These are phyloP conservation scores for Ormyrus rosae DNA, from an alignment of 2,888 invertebrate species.

Conservation along the genomic window DNA sequence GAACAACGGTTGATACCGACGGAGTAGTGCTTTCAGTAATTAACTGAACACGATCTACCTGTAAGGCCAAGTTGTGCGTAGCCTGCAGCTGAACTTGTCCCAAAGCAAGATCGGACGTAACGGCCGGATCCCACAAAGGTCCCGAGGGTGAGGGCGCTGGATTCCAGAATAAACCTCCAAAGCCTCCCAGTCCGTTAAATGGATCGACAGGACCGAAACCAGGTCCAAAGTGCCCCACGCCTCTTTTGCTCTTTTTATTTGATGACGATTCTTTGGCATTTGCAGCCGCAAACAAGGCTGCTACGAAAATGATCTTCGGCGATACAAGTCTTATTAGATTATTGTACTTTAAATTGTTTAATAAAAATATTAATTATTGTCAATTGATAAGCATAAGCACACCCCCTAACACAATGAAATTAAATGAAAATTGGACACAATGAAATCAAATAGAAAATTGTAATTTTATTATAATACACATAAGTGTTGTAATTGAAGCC, in stretches of 20 bases:
- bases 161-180: slow-evolving; percentile 60
- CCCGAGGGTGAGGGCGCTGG: slow-evolving; percentile 58
- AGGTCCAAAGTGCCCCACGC: slow-evolving; percentile 66
- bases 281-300: slow-evolving; percentile 58
- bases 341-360: too few relatives aligned
- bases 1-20: too few relatives aligned
- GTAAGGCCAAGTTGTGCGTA: slow-evolving; percentile 71
- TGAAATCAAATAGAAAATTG: too few relatives aligned
- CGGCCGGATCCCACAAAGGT: slow-evolving; percentile 64
- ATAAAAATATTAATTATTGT: too few relatives aligned
- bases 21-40: too few relatives aligned
- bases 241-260: slow-evolving; percentile 69
- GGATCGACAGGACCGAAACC: slow-evolving; percentile 64
- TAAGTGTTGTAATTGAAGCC: too few relatives aligned
- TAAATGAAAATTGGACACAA: too few relatives aligned
- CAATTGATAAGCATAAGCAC: too few relatives aligned
- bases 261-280: slow-evolving; percentile 45
- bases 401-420: too few relatives aligned
- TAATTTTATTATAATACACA: too few relatives aligned
- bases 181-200: slow-evolving; percentile 65
- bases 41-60: slow-evolving; percentile 62
- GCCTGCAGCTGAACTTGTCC: slow-evolving; percentile 71
- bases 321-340: too few relatives aligned
- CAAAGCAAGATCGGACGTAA: slow-evolving; percentile 66
- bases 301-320: slow-evolving; percentile 58